A percentile compares a stretch with the other conserved stretches of the same genome.
These are phyloP conservation scores for Tautogolabrus adspersus DNA, from an alignment of 2,113 vertebrate species.

Conservation along the genomic window DNA sequence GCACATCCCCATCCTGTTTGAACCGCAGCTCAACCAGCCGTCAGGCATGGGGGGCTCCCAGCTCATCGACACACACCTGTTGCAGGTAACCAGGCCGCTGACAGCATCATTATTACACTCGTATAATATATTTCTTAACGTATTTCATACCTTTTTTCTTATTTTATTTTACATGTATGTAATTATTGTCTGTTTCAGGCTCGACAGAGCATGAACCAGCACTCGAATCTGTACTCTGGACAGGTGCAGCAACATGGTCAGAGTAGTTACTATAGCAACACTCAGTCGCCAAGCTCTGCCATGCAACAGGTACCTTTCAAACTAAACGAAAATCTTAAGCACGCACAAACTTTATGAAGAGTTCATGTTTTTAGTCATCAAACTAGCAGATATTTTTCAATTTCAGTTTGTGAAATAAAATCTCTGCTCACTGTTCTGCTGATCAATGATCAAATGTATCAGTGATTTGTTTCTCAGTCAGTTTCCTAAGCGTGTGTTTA, in stretches of 20 bases:
- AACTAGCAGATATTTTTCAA: too few species aligned
- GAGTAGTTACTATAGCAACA: slow-evolving; percentile 96
- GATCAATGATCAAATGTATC: too few species aligned
- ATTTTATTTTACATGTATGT: background rate
- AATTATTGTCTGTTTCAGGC: slow-evolving; percentile 82
- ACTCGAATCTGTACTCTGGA: slow-evolving; percentile 96
- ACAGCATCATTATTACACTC: background rate
- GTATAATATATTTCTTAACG: background rate
- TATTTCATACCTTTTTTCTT: rapidly evolving
- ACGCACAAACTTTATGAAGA: too few species aligned
- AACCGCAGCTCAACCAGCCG: slow-evolving; percentile 94
- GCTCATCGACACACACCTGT: slow-evolving; percentile 95
- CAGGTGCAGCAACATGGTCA: slow-evolving; percentile 96
- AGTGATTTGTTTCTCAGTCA: too few species aligned
- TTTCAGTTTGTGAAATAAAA: too few species aligned
- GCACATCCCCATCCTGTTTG: slow-evolving; percentile 97
- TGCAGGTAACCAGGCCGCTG: slow-evolving; percentile 86
- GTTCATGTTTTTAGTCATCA: too few species aligned
- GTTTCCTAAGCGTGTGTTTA: background rate
- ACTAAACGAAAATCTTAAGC: background rate
- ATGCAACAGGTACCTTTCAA: slow-evolving; percentile 92
- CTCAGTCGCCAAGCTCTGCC: slow-evolving; percentile 92
- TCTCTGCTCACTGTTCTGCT: too few species aligned
- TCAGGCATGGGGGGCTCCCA: slow-evolving; percentile 96
- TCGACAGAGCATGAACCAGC: slow-evolving; percentile 95